Conservation (phyloP, 2,113 vertebrate genomes). For the Taxidea taxus region DNA sequence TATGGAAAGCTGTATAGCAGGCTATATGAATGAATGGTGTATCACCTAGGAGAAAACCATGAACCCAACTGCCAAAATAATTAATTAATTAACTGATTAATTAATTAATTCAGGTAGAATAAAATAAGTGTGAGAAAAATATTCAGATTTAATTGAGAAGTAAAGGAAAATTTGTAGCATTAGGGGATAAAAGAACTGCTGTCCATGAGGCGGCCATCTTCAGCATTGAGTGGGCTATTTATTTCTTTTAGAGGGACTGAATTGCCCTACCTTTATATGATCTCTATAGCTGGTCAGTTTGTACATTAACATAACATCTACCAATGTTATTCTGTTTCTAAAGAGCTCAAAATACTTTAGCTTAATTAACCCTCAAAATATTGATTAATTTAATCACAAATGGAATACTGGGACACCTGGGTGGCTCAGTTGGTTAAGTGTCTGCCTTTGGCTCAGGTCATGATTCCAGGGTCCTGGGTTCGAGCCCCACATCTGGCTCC, state of each 20-base stretch:
- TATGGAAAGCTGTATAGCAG: background rate
- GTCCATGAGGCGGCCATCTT: background rate
- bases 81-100: no score
- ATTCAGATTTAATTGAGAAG: background rate
- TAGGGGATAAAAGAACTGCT: background rate
- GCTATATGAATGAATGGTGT: background rate
- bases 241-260: background rate
- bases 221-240: background rate
- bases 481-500: no score
- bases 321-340: background rate
- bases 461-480: background rate
- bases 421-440: background rate
- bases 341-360: background rate
- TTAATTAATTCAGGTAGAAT: background rate
- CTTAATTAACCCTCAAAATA: constrained; percentile 24
- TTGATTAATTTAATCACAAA: background rate
- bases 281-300: background rate
- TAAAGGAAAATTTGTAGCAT: background rate
- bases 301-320: background rate
- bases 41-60: background rate
- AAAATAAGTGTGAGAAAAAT: background rate
- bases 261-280: background rate
- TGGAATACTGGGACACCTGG: background rate
- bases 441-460: background rate
- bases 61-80: background rate